Evolutionary conservation across 1,140 invertebrate species (phyloP), one percentile per base, ranked within the genome.

Genomic region (Charaxes varanes): DNA sequence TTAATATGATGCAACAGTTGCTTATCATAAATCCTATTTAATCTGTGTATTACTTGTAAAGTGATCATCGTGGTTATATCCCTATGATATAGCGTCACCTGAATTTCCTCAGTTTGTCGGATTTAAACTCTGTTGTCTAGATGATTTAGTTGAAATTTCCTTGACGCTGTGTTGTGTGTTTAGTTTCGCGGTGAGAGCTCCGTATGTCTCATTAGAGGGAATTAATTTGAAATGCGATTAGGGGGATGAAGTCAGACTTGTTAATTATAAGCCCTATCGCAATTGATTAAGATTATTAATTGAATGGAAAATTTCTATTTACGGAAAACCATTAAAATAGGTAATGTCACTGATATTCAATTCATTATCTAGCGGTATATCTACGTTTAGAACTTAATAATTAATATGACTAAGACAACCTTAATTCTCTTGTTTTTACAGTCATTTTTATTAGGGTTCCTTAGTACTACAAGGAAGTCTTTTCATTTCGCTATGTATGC

Each of bases 131-230:
- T 54, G 38, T 30, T 1, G 1, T 8, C 8, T 10, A 2, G n/a
- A 5, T 12, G 2, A 32, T 53, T 53, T 10, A 6, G 23, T 46
- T 35, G 12, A 26, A 12, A 19, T 27, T 46, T 10, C 14, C n/a
- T 30, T 42, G 14, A 5, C 46, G 13, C 7, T 26, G 35, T 15
- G n/a, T 18, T 34, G 8, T 24, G 16, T 37, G 26, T 35, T 45
- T 28, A 23, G 2, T 32, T 11, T 18, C 32, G 40, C 15, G 36
- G 17, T 15, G 19, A 40, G 41, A 38, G 42, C 33, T 46, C 41
- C 54, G 40, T 38, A 53, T 62, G 53, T 63, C 53, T 58, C 61
- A 64, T 67, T 67, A 67, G 54, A 57, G 37, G 47, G 51, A 67
- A 63, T 67, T 63, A 64, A 59, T 62, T 65, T 59, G 51, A 44